Base-by-base conservation (phyloP, 2,888 invertebrate species). In the Drosophila eohydei region DNA sequence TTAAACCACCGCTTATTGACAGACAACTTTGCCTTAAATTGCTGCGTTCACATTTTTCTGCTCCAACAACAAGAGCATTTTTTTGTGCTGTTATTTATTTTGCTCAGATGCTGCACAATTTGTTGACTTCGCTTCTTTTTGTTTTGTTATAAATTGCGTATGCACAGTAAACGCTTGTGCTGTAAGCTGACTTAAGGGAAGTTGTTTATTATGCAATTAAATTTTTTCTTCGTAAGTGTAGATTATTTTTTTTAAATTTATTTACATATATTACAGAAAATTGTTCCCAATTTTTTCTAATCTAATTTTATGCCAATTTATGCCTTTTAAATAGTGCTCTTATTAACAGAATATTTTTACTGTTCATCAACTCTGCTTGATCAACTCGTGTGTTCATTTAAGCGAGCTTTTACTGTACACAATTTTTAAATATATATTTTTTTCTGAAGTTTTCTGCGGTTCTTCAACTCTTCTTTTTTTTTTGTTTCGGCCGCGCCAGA, bases 31-130 rank as follows among this genome's bases (percentile, higher is more conserved):
- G 63, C 60, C 63, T 78, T 78, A 79, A 79, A 81, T 66, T 74
- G 83, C 81, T 52, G 62, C 73, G 80, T 70, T 74, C 69, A 71
- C 74, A 72, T 68, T 77, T 64, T 75, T 63, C 61, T 28, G 28
- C 30, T 41, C n/a, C 54, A 50, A 11, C n/a, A 38, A 16, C 14
- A n/a, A 57, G 16, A 52, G 51, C 1, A 12, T 46, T 14, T 52
- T 56, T 65, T 58, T 54, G 28, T 16, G 6, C 48, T 52, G 62
- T 67, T 87, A 84, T 84, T 84, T 84, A 87, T 84, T 76, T 81
- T 67, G 54, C 58, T 84, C 88, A 84, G 88, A 89, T 89, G 89
- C 76, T 84, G 78, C 73, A 87, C 79, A 81, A 87, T 74, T 87
- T 83, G 80, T 72, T 66, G 76, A 61, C 76, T 58, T 40, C 40